Conservation (phyloP, 2,113 vertebrate species). For the Nannobrachium achirus region DNA sequence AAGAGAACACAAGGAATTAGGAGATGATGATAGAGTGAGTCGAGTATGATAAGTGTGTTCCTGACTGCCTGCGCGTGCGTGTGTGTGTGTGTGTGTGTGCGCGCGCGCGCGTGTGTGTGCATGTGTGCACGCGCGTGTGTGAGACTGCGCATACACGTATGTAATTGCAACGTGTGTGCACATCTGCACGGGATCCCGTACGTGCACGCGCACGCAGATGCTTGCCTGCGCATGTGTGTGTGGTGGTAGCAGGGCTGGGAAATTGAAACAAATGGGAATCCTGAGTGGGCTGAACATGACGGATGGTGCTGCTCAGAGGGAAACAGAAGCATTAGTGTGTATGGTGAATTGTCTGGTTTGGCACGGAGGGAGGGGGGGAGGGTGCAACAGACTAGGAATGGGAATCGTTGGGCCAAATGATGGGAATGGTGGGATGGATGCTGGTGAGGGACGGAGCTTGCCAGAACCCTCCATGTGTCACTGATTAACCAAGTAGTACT, state of each 20-base stretch:
- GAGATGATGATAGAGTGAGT: not conserved
- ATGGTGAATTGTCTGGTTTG: slow-evolving; percentile 57
- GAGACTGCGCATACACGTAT: not conserved
- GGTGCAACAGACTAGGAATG: slow-evolving; percentile 31
- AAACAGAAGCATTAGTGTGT: slow-evolving; percentile 66
- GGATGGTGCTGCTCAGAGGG: slow-evolving; percentile 54
- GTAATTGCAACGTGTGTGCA: not conserved
- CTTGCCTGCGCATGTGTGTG: slow-evolving; percentile 3
- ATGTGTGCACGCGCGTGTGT: not conserved
- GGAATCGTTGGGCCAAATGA: slow-evolving; percentile 57
- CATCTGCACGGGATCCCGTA: not conserved
- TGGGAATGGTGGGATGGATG: slow-evolving; percentile 56
- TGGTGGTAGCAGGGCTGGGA: slow-evolving; percentile 24
- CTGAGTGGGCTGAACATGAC: slow-evolving; percentile 58
- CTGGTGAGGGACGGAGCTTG: slow-evolving; percentile 61
- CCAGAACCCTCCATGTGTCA: slow-evolving; percentile 74
- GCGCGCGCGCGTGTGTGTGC: not conserved
- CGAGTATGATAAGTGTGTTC: too few relatives aligned
- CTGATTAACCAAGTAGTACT: slow-evolving; percentile 72
- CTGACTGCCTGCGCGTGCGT: not conserved
- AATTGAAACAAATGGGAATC: slow-evolving; percentile 66
- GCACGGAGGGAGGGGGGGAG: slow-evolving; percentile 19
- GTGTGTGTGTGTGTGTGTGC: not conserved
- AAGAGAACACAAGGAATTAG: not conserved
- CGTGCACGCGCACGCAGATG: not conserved